Conservation (phyloP, 1,140 invertebrate species). For the Hylaeus volcanicus region DNA sequence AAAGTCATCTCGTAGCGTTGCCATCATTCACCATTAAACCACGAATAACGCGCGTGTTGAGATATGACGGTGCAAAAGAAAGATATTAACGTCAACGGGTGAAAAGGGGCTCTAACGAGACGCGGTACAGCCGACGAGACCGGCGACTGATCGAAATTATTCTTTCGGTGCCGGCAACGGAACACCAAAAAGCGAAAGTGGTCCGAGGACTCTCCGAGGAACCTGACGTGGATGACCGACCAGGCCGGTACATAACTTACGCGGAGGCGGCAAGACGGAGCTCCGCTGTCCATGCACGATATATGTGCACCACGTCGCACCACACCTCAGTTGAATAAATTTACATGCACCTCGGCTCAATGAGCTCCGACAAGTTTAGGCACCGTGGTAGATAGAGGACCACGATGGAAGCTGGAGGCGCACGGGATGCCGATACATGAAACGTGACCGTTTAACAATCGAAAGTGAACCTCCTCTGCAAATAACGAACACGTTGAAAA, state of each 20-base stretch:
- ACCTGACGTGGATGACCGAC: conserved; percentile 51
- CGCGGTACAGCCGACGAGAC: conserved; percentile 20
- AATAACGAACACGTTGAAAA: not conserved
- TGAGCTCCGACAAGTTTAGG: conserved; percentile 56
- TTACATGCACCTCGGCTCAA: conserved; percentile 67
- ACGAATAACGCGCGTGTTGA: conserved; percentile 39
- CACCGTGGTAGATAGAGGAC: conserved; percentile 2
- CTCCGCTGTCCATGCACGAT: conserved; percentile 57
- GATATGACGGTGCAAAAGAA: conserved; percentile 27
- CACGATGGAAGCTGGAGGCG: not conserved
- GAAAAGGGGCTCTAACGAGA: conserved; percentile 34
- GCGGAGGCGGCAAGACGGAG: conserved; percentile 63
- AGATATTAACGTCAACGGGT: conserved; percentile 37
- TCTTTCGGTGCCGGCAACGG: conserved; percentile 25
- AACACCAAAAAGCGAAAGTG: conserved; percentile 61
- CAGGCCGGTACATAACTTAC: conserved; percentile 66
- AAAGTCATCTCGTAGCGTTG: not conserved
- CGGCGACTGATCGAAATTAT: conserved; percentile 59
- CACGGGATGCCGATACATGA: not conserved
- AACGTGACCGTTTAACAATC: not conserved
- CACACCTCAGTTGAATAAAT: conserved; percentile 74
- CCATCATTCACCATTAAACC: conserved; percentile 33
- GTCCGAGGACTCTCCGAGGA: conserved; percentile 29
- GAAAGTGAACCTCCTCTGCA: not conserved
- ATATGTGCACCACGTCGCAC: conserved; percentile 58